A percentile compares a stretch with the other conserved stretches of the same genome.
phyloP scores from a whole-genome alignment of 2,888 invertebrate genomes.

The Allygus modestus region DNA sequence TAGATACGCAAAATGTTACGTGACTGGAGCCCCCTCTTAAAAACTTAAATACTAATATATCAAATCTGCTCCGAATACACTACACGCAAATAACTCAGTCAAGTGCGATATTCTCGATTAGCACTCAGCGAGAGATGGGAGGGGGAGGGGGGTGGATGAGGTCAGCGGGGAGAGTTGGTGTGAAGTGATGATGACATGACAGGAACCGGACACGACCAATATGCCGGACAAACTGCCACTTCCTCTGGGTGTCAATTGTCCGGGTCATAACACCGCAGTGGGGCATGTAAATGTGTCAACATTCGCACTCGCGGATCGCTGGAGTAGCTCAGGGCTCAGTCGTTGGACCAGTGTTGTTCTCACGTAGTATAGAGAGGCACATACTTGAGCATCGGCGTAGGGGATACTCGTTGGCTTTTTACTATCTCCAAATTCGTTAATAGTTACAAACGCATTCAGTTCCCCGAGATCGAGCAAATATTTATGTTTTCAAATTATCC shows the following conservation, averaged over 20 bases:
- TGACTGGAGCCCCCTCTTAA: too few relatives aligned
- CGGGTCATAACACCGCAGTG: constrained; percentile 43
- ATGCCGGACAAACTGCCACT: constrained; percentile 59
- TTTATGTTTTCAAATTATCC: too few relatives aligned
- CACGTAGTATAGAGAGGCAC: too few relatives aligned
- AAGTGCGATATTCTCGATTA: not conserved
- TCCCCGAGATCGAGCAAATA: too few relatives aligned
- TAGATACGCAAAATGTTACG: too few relatives aligned
- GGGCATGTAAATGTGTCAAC: constrained; percentile 25
- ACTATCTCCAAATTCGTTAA: too few relatives aligned
- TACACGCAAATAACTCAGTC: too few relatives aligned
- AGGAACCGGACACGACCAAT: constrained; percentile 59
- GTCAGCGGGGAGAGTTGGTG: constrained; percentile 37
- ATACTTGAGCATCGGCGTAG: too few relatives aligned
- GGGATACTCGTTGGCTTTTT: too few relatives aligned
- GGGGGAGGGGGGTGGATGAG: not conserved
- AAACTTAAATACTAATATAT: too few relatives aligned
- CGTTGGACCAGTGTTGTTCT: not conserved
- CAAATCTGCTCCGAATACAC: too few relatives aligned
- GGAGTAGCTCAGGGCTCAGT: not conserved
- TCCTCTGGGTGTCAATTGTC: constrained; percentile 58
- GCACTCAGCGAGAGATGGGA: not conserved
- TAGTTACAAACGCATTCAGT: too few relatives aligned
- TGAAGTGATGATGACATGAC: constrained; percentile 45
- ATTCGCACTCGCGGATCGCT: constrained; percentile 25